Evolutionary conservation across 1,140 invertebrate species (phyloP), one percentile per base, ranked within the genome.

Genomic region (Hydropsyche tenuis): DNA sequence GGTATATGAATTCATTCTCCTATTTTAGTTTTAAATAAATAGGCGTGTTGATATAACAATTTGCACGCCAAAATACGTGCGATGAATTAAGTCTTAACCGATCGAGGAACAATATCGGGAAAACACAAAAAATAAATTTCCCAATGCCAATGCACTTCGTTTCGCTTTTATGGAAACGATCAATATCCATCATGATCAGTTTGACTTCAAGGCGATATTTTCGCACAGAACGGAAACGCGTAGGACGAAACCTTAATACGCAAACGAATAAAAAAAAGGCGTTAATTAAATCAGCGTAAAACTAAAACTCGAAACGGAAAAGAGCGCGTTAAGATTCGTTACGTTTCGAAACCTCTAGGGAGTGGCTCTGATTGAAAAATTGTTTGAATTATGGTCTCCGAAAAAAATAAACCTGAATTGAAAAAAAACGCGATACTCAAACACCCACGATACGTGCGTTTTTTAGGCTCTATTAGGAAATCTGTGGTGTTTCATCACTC

Each of bases 291-390:
- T 37, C 3, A 37, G 30, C 30, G 9, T 37, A 60, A 60, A 25
- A 27, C 4, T 12, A 60, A 25, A 60, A 60, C 12, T 60, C 14
- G 56, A 25, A 60, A 60, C 11, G 18, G n/a, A 25, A 27, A 60
- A 14, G 9, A 4, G 22, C n/a, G 9, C 22, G 23, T 60, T 25
- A 12, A 23, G 4, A 11, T 60, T 60, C 14, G 23, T 60, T 60
- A 60, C 56, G 56, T 20, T 18, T 18, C 16, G 48, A 37, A 37
- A 37, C 30, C 30, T 37, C 30, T 18, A 60, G 23, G 56, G 56
- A 60, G 22, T 22, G 56, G 56, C 56, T 25, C 22, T 60, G 56
- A 60, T 60, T 60, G 56, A 60, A 60, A 60, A 60, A 25, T 60
- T 60, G 22, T 60, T 60, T 60, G 23, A 60, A 60, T 60, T 60